Percentiles rank a stretch among this genome's conserved stretches.
These are phyloP conservation scores for Drosophila stalkeri DNA, from an alignment of 2,888 invertebrate species.

Conservation along the genomic window DNA sequence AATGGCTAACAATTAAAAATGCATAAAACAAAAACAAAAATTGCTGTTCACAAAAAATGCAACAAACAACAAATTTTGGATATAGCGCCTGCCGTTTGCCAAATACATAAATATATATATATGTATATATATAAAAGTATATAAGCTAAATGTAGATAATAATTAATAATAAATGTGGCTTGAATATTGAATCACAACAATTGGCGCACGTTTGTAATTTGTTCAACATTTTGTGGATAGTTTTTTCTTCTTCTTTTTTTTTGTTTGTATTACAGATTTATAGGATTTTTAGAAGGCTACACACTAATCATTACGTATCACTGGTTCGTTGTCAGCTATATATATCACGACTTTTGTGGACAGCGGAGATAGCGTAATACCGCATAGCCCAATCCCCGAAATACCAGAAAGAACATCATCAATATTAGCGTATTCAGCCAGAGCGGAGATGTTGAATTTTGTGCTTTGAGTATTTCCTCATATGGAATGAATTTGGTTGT, in stretches of 20 bases:
- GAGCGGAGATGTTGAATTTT: constrained; percentile 88
- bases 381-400: constrained; percentile 90
- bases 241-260: not conserved
- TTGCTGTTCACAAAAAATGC: constrained; percentile 60
- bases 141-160: constrained; percentile 22
- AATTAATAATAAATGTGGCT: constrained; percentile 66
- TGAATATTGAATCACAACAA: constrained; percentile 75
- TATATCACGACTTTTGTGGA: constrained; percentile 86
- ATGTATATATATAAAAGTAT: constrained; percentile 21
- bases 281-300: constrained; percentile 37
- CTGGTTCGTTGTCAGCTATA: constrained; percentile 71
- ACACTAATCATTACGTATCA: constrained; percentile 65
- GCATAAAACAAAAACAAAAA: constrained; percentile 78
- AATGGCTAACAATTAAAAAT: constrained; percentile 80
- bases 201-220: constrained; percentile 72
- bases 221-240: constrained; percentile 54
- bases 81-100: constrained; percentile 61
- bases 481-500: constrained; percentile 87
- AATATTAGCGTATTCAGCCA: constrained; percentile 91
- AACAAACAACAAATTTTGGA: constrained; percentile 63
- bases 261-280: constrained; percentile 1
- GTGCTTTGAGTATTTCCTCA: constrained; percentile 88
- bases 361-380: constrained; percentile 90
- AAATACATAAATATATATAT: constrained; percentile 24
- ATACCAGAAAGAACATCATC: constrained; percentile 89